Evolutionary conservation across 2,888 invertebrate species (phyloP).

Genomic region (Drosophila imparisetae): DNA sequence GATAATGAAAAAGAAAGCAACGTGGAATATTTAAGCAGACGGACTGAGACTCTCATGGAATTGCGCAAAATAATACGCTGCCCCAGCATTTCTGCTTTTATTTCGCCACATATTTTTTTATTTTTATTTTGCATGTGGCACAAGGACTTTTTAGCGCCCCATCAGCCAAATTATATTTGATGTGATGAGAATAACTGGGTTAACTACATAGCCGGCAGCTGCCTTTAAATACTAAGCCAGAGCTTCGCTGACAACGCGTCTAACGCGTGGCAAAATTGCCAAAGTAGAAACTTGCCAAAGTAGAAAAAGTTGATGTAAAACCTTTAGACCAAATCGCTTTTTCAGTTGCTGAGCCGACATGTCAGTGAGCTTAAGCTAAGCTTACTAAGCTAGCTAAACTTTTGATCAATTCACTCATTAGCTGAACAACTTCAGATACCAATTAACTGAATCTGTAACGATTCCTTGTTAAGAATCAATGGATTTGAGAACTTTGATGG

Average conservation of each 20-base stretch:
- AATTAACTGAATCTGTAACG: slow-evolving; percentile 3
- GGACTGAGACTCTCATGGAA: slow-evolving; percentile 27
- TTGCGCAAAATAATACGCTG: slow-evolving; percentile 27
- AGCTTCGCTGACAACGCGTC: slow-evolving; percentile 5
- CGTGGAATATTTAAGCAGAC: neutral
- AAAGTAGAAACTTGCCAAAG: slow-evolving; percentile 9
- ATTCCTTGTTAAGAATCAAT: neutral
- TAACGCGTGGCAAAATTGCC: slow-evolving; percentile 38
- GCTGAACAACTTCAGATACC: slow-evolving; percentile 14
- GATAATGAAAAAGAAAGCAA: slow-evolving; percentile 67
- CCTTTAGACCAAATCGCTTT: slow-evolving; percentile 25
- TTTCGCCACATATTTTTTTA: slow-evolving; percentile 1
- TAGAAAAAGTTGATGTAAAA: slow-evolving; percentile 15
- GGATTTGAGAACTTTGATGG: neutral
- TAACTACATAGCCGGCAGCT: slow-evolving; percentile 27
- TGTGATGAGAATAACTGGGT: slow-evolving; percentile 55
- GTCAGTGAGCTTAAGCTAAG: slow-evolving; percentile 18
- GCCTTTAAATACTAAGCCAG: slow-evolving; percentile 10
- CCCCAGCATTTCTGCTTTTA: slow-evolving; percentile 9
- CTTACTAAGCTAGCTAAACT: slow-evolving; percentile 34
- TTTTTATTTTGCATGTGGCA: slow-evolving; percentile 59
- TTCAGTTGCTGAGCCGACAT: neutral
- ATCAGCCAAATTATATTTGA: slow-evolving; percentile 46
- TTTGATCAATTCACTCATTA: slow-evolving; percentile 46
- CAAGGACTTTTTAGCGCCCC: slow-evolving; percentile 56